phyloP scores from a whole-genome alignment of 1,140 invertebrate species.

The Calosoma granatense region DNA sequence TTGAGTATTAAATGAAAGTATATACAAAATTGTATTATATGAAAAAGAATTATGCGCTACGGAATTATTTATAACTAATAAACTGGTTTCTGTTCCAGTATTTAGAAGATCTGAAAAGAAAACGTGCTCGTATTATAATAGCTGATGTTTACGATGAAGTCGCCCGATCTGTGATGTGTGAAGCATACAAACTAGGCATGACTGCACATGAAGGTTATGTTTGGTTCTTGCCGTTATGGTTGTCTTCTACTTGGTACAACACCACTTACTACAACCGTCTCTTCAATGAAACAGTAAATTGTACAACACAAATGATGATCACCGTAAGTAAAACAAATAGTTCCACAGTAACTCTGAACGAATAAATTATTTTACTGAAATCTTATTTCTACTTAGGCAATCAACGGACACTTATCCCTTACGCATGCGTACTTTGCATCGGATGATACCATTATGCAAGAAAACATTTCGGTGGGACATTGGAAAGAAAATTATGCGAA shows the following conservation, averaged over 20 bases:
- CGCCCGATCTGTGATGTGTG: conserved; percentile 62
- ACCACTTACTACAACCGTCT: conserved; percentile 46
- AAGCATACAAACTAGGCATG: conserved; percentile 61
- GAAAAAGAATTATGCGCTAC: background rate
- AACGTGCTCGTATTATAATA: conserved; percentile 63
- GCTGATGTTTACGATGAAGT: conserved; percentile 61
- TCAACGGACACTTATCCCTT: conserved; percentile 65
- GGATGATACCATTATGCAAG: conserved; percentile 51
- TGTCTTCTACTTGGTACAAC: conserved; percentile 55
- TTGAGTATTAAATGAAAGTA: no score
- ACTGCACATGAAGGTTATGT: conserved; percentile 58
- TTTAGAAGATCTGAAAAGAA: conserved; percentile 54
- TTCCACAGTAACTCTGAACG: background rate
- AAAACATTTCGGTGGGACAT: conserved; percentile 46
- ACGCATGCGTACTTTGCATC: conserved; percentile 56
- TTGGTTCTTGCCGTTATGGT: conserved; percentile 75
- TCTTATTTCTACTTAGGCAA: conserved; percentile 40
- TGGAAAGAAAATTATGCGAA: conserved; percentile 44
- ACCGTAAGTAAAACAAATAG: conserved; percentile 28
- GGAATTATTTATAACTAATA: conserved; percentile 14
- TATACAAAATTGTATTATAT: background rate
- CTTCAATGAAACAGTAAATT: conserved; percentile 42
- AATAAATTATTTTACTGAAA: background rate
- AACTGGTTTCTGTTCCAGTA: conserved; percentile 42
- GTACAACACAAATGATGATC: conserved; percentile 52